Conservation (phyloP, 2,113 vertebrate genomes). For the Odocoileus virginianus region DNA sequence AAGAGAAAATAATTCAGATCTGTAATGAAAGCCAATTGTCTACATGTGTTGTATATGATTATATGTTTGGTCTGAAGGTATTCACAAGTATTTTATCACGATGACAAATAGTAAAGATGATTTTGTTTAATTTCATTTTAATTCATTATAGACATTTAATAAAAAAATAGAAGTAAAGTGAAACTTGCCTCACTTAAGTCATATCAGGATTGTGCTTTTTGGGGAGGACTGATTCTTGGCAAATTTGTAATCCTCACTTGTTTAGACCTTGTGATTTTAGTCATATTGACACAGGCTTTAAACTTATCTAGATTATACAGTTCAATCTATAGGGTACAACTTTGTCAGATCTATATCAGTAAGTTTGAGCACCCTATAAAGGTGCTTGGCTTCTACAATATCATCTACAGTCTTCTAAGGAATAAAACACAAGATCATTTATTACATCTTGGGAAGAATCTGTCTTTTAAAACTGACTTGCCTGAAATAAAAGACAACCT, state of each 20-base stretch:
- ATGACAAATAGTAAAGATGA: constrained; percentile 4
- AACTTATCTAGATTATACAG: not conserved
- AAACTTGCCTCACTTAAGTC: constrained; percentile 17
- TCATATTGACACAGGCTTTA: not conserved
- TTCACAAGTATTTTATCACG: not conserved
- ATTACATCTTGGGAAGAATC: not conserved
- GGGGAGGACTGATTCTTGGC: not conserved
- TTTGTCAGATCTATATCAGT: not conserved
- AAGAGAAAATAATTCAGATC: not conserved
- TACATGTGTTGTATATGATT: not conserved
- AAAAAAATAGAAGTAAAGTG: not conserved
- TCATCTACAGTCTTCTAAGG: not conserved
- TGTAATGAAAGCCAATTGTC: not conserved
- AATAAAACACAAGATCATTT: not conserved
- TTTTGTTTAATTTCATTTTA: constrained; percentile 6
- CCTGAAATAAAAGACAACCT: not conserved
- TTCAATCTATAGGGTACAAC: not conserved
- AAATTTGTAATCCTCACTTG: constrained; percentile 7
- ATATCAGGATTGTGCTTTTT: not conserved
- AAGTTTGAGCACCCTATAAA: not conserved
- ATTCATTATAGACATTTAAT: not conserved
- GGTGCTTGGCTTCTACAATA: not conserved
- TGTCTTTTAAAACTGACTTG: not conserved
- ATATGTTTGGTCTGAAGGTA: not conserved
- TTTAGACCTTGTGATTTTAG: not conserved